A percentile compares a stretch with the other conserved stretches of the same genome.
phyloP scores from a whole-genome alignment of 2,797 vertebrate species.

The Lophius americanus region DNA sequence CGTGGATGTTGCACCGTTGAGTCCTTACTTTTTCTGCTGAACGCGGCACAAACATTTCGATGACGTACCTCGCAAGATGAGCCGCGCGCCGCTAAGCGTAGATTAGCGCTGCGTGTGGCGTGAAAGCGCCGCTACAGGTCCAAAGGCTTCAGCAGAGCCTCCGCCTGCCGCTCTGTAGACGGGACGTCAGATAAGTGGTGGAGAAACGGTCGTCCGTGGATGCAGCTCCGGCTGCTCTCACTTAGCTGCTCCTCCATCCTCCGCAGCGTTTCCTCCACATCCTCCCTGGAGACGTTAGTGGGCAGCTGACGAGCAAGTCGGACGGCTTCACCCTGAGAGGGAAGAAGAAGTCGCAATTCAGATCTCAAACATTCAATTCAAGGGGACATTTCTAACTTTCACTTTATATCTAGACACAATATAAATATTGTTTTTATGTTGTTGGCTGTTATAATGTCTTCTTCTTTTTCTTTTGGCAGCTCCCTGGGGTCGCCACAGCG shows the following conservation, averaged over 20 bases:
- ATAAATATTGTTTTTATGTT: too few species aligned
- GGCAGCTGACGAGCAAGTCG: constrained; percentile 90
- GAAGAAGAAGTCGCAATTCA: not conserved
- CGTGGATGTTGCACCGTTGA: not conserved
- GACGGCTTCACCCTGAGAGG: constrained; percentile 91
- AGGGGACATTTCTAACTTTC: too few species aligned
- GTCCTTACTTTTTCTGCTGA: too few species aligned
- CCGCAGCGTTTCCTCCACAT: constrained; percentile 84
- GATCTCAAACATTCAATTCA: not conserved
- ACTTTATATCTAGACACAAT: too few species aligned
- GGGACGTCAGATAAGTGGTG: constrained; percentile 86
- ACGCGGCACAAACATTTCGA: too few species aligned
- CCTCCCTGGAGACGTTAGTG: constrained; percentile 85
- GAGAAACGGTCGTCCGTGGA: constrained; percentile 92
- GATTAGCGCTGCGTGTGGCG: too few species aligned
- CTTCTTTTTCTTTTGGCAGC: too few species aligned
- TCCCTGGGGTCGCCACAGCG: too few species aligned
- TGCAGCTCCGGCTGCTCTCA: constrained; percentile 82
- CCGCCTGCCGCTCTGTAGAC: constrained; percentile 71
- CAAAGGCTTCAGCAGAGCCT: constrained; percentile 55
- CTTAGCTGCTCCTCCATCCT: constrained; percentile 88
- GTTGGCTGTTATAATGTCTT: too few species aligned
- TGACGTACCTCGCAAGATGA: too few species aligned
- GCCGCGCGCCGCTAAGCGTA: too few species aligned
- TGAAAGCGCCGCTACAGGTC: constrained; percentile 20